Conservation (phyloP, 2,113 vertebrate genomes). For the Cynopterus brachyotis region DNA sequence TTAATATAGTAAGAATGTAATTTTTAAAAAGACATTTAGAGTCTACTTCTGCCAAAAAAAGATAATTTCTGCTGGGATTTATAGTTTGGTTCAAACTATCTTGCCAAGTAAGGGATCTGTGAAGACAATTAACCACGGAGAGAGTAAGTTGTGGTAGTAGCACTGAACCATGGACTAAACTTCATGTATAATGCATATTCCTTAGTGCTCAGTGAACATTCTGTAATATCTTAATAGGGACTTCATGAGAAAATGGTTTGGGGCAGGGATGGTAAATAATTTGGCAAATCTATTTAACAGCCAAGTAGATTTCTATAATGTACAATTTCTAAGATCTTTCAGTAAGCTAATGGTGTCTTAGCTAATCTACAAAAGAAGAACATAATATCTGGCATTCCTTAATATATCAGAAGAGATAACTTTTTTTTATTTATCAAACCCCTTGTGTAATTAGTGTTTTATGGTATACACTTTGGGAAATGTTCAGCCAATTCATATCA, state of each 20-base stretch:
- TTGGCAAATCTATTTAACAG: background rate
- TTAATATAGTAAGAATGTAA: background rate
- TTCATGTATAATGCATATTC: background rate
- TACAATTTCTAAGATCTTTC: background rate
- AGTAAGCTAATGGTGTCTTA: background rate
- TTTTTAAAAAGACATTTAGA: background rate
- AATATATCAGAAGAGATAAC: background rate
- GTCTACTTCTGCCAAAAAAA: background rate
- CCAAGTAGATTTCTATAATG: background rate
- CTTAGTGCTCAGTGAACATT: background rate
- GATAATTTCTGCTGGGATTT: background rate
- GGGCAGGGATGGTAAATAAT: background rate
- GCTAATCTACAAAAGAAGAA: background rate
- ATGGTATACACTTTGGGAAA: background rate
- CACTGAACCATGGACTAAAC: background rate
- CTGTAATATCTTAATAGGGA: background rate
- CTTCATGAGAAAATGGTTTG: background rate
- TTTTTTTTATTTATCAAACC: background rate
- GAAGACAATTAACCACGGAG: background rate
- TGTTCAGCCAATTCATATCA: background rate
- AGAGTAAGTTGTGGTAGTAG: background rate
- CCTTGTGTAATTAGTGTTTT: background rate
- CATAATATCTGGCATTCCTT: background rate
- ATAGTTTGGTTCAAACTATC: background rate
- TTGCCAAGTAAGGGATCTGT: background rate